Percentiles rank a stretch among this genome's conserved stretches.
These are phyloP conservation scores for Mus minutoides DNA, from an alignment of 2,797 vertebrate genomes.

Conservation along the genomic window DNA sequence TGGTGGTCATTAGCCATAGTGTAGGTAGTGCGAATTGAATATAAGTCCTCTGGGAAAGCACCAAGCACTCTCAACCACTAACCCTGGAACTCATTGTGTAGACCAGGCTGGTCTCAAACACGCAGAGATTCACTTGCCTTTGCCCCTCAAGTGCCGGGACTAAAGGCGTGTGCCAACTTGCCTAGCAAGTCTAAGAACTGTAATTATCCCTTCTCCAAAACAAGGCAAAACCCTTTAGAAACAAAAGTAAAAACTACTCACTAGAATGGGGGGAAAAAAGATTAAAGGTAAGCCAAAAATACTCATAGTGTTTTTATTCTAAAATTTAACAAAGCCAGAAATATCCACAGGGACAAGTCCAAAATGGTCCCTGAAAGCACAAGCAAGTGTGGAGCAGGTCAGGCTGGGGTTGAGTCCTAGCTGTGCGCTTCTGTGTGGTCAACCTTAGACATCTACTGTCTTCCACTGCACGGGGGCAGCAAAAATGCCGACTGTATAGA, in stretches of 20 bases:
- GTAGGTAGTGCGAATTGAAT: neutral
- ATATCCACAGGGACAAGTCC: neutral
- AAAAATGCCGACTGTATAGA: neutral
- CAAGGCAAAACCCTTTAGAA: neutral
- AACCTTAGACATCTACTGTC: neutral
- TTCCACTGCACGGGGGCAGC: neutral
- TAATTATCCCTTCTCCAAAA: slow-evolving; percentile 33
- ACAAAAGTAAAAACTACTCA: slow-evolving; percentile 38
- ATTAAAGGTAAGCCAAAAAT: slow-evolving; percentile 50
- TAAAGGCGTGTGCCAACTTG: neutral
- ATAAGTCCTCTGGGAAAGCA: neutral
- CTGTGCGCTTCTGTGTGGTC: neutral
- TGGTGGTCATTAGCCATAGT: neutral
- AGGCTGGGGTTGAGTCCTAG: neutral
- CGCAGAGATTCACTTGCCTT: neutral
- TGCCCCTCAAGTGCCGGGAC: neutral
- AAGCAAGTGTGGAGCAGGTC: neutral
- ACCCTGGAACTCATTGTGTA: neutral
- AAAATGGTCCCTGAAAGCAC: neutral
- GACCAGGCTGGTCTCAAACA: neutral
- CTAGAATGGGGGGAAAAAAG: neutral
- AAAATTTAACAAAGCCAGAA: slow-evolving; percentile 51
- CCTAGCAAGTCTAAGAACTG: neutral
- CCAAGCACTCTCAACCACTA: neutral
- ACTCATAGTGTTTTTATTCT: slow-evolving; percentile 52